Conservation (phyloP, 2,888 invertebrate genomes). For the Nephrotoma guestfalica region DNA sequence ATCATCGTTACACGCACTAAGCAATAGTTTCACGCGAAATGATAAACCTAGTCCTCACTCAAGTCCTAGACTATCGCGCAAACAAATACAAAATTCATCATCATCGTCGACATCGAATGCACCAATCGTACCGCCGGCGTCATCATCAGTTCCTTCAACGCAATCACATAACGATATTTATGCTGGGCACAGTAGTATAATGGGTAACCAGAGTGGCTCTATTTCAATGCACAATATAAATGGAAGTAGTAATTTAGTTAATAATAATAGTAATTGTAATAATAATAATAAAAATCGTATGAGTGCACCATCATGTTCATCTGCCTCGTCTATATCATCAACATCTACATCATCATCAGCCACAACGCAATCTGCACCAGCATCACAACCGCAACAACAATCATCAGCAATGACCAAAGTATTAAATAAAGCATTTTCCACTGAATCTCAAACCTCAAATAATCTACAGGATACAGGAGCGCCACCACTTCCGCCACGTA, state of each 20-base stretch:
- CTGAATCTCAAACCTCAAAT: constrained; percentile 14
- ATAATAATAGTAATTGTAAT: constrained; percentile 6
- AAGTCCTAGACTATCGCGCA: constrained; percentile 39
- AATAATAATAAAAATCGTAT: constrained; percentile 22
- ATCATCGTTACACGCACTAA: constrained; percentile 42
- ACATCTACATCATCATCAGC: constrained; percentile 2
- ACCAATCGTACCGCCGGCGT: constrained; percentile 20
- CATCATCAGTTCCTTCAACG: constrained; percentile 6
- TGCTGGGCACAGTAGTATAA: constrained; percentile 9
- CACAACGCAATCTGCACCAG: neutral
- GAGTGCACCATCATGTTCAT: constrained; percentile 26
- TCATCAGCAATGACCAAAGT: constrained; percentile 8
- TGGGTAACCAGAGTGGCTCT: constrained; percentile 15
- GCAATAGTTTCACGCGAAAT: constrained; percentile 24
- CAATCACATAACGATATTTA: constrained; percentile 6
- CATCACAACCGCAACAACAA: neutral
- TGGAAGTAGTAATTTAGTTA: constrained; percentile 3
- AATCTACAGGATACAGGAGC: constrained; percentile 22
- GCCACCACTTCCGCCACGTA: constrained; percentile 41
- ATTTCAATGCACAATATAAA: constrained; percentile 4
- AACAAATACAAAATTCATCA: constrained; percentile 24
- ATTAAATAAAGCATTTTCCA: constrained; percentile 16
- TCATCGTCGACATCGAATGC: constrained; percentile 13
- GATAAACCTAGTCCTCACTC: constrained; percentile 41
- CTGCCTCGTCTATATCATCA: constrained; percentile 17